Percentiles rank a stretch among this genome's conserved stretches.
phyloP scores from a whole-genome alignment of 2,888 invertebrate species.

The Galeopsomyia nigrocyanea region DNA sequence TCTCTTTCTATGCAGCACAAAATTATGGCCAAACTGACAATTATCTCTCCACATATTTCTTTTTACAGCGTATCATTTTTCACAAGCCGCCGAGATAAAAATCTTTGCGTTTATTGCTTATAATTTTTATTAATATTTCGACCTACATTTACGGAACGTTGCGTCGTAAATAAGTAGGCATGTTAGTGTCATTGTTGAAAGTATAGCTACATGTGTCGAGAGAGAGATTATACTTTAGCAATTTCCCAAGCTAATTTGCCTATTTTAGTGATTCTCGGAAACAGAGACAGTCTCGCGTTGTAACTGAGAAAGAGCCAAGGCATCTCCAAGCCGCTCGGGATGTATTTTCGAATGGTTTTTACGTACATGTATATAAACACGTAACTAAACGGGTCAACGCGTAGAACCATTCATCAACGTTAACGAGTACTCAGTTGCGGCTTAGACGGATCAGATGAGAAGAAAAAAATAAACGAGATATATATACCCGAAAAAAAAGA shows the following conservation, averaged over 20 bases:
- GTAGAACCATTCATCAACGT: no score
- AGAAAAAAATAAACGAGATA: neutral
- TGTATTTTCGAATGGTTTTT: neutral
- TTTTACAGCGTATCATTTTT: slow-evolving; percentile 33
- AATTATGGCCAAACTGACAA: slow-evolving; percentile 41
- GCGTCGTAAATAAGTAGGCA: slow-evolving; percentile 19
- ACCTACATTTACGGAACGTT: slow-evolving; percentile 24
- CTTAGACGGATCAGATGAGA: neutral
- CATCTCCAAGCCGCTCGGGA: neutral
- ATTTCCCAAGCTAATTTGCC: slow-evolving; percentile 16
- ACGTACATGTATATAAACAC: slow-evolving; percentile 1
- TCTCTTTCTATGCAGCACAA: slow-evolving; percentile 22
- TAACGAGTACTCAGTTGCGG: neutral
- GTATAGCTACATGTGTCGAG: no score
- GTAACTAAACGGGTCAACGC: neutral
- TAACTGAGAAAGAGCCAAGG: slow-evolving; percentile 9
- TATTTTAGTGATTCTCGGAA: neutral
- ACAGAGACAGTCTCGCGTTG: no score
- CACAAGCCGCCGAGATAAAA: slow-evolving; percentile 24
- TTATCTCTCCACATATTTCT: slow-evolving; percentile 38
- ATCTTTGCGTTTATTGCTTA: slow-evolving; percentile 39
- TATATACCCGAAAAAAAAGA: neutral
- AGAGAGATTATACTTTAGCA: neutral
- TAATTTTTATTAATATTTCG: slow-evolving; percentile 32
- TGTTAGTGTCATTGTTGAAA: slow-evolving; percentile 13